Evolutionary conservation across 2,888 invertebrate genomes (phyloP), one percentile per base, ranked within the genome.

Genomic region (Eurois occulta): DNA sequence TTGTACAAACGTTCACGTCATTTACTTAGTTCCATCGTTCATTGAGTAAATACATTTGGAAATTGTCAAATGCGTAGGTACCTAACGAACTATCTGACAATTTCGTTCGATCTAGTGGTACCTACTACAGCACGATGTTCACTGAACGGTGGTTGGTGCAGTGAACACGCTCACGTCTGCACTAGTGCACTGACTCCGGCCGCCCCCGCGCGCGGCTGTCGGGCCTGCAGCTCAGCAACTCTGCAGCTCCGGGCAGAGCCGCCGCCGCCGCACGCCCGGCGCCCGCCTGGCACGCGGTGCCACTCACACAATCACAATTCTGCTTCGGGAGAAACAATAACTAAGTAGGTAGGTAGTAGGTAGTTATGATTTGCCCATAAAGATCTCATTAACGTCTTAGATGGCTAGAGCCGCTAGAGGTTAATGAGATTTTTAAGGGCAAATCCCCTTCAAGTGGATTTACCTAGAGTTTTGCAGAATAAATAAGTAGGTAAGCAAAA

Each of bases 1-100:
- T 58, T 60, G 66, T 32, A 65, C 75, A 74, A 48, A n/a, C 35
- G 32, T 55, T 41, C 32, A 46, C 65, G 43, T 58, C 28, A 32
- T 77, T 66, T 41, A 46, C 38, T 66, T 46, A 35, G 6, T 28
- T 58, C 28, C 28, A 55, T 28, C 28, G 55, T 41, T 21, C 8
- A n/a, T n/a, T 35, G n/a, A 8, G 38, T 55, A 65, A 65, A 41
- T 60, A 32, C 43, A 32, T 68, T 66, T 43, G 16, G 16, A 24
- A 24, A 52, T 38, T 38, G 7, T n/a, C 68, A 71, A 32, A 60
- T 60, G 32, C n/a, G 21, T 13, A 18, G 6, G 7, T n/a, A 21
- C 7, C 13, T n/a, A 52, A n/a, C 35, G n/a, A 52, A 69, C 35
- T 52, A 69, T 21, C n/a, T 38, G 38, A 13, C n/a, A 69, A 21